A percentile compares a stretch with the other conserved stretches of the same genome.
phyloP scores from a whole-genome alignment of 2,113 vertebrate species.

The Pimephales promelas region DNA sequence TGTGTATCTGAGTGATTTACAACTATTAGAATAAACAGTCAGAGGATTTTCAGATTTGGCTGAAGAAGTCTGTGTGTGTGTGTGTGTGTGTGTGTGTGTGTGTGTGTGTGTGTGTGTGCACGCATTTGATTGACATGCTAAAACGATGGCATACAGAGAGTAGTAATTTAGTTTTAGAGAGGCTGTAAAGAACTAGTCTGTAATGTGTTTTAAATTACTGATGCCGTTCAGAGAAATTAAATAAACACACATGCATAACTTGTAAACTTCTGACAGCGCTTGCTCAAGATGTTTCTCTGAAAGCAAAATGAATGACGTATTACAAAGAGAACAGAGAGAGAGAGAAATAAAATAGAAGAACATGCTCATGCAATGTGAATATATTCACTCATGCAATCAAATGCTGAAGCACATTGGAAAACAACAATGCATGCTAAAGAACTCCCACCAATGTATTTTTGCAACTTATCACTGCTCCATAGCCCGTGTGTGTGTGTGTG shows the following conservation, averaged over 20 bases:
- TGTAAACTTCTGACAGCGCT: background rate
- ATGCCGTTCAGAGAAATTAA: constrained; percentile 11
- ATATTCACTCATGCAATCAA: background rate
- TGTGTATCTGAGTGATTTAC: constrained; percentile 18
- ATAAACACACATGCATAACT: constrained; percentile 10
- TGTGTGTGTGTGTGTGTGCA: background rate
- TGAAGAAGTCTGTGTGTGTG: background rate
- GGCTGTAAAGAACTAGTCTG: constrained; percentile 34
- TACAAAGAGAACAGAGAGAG: background rate
- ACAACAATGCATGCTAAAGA: background rate
- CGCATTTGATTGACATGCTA: constrained; percentile 38
- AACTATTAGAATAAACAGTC: constrained; percentile 1
- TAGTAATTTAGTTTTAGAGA: constrained; percentile 46
- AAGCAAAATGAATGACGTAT: background rate
- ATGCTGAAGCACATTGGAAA: background rate
- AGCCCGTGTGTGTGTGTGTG: background rate
- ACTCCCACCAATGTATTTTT: constrained; percentile 21
- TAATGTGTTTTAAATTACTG: constrained; percentile 50
- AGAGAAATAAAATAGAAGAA: background rate
- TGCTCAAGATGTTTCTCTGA: background rate
- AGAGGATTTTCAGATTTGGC: background rate
- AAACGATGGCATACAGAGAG: constrained; percentile 4
- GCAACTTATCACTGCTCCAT: constrained; percentile 27
- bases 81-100: background rate
- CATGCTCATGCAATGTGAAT: no score